phyloP scores from a whole-genome alignment of 1,140 invertebrate genomes.

The Phymastichus coffea region DNA sequence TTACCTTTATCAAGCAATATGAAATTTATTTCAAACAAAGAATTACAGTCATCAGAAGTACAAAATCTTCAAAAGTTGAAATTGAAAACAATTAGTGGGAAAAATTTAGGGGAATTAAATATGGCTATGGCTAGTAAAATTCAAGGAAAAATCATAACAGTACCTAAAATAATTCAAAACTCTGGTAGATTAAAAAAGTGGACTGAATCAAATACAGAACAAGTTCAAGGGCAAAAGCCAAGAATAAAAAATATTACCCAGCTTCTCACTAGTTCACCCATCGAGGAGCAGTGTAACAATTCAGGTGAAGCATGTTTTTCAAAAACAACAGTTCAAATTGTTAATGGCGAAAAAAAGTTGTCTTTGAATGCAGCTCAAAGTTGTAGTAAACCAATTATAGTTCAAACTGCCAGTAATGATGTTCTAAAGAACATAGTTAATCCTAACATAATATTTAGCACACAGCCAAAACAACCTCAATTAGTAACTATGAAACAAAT shows the following conservation, averaged over 20 bases:
- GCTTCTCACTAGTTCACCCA: background rate
- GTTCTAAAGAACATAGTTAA: background rate
- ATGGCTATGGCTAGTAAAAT: background rate
- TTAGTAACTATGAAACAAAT: slow-evolving; percentile 1
- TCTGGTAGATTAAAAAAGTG: background rate
- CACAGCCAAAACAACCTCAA: background rate
- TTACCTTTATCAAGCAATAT: no score
- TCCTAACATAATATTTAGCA: background rate
- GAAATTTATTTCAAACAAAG: background rate
- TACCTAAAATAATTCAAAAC: background rate
- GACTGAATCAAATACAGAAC: background rate
- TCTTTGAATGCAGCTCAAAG: no score
- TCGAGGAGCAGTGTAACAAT: background rate
- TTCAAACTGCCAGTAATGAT: background rate
- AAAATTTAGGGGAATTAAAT: slow-evolving; percentile 42
- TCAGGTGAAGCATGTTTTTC: background rate
- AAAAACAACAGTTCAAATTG: background rate
- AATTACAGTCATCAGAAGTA: background rate
- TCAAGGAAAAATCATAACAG: slow-evolving; percentile 5
- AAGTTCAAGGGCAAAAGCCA: background rate
- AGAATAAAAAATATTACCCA: background rate
- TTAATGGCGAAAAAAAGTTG: background rate
- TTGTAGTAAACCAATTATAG: background rate
- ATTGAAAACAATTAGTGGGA: slow-evolving; percentile 35
- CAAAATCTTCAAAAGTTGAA: slow-evolving; percentile 36